A percentile compares a stretch with the other conserved stretches of the same genome.
phyloP scores from a whole-genome alignment of 2,888 invertebrate genomes.

The Criorhina ranunculi region DNA sequence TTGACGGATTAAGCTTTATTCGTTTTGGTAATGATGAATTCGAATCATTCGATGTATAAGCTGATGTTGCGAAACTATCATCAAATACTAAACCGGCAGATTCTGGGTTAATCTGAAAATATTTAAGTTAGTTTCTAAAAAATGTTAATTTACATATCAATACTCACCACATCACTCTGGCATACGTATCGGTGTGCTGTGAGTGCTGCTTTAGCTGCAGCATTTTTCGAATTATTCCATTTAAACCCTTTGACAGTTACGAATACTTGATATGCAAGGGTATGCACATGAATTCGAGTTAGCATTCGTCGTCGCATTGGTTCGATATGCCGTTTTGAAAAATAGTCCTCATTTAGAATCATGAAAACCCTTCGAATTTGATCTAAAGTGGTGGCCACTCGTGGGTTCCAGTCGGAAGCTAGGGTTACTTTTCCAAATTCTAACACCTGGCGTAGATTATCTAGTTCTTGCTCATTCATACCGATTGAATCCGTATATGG shows the following conservation, averaged over 20 bases:
- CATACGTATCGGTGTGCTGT: conserved; percentile 94
- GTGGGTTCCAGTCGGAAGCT: conserved; percentile 91
- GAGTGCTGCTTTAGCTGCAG: conserved; percentile 92
- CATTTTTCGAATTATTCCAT: conserved; percentile 92
- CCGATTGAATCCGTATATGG: conserved; percentile 92
- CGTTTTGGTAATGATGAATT: conserved; percentile 84
- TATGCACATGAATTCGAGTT: conserved; percentile 93
- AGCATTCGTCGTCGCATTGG: conserved; percentile 85
- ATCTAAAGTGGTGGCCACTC: conserved; percentile 91
- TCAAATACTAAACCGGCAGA: conserved; percentile 88
- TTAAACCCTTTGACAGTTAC: conserved; percentile 88
- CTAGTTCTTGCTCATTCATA: conserved; percentile 95
- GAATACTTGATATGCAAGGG: conserved; percentile 94
- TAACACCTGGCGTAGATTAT: conserved; percentile 90
- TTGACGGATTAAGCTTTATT: conserved; percentile 88
- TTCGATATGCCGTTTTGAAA: conserved; percentile 79
- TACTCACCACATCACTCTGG: conserved; percentile 86
- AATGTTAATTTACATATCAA: not conserved
- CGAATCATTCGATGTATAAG: conserved; percentile 85
- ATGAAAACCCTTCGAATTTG: conserved; percentile 90
- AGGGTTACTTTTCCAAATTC: conserved; percentile 89
- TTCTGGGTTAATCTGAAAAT: conserved; percentile 83
- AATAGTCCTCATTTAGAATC: conserved; percentile 79
- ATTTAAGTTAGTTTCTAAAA: conserved; percentile 13
- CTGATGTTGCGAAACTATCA: conserved; percentile 92